Evolutionary conservation across 2,888 invertebrate genomes (phyloP), one percentile per base, ranked within the genome.

Genomic region (Lucinisca nassula): DNA sequence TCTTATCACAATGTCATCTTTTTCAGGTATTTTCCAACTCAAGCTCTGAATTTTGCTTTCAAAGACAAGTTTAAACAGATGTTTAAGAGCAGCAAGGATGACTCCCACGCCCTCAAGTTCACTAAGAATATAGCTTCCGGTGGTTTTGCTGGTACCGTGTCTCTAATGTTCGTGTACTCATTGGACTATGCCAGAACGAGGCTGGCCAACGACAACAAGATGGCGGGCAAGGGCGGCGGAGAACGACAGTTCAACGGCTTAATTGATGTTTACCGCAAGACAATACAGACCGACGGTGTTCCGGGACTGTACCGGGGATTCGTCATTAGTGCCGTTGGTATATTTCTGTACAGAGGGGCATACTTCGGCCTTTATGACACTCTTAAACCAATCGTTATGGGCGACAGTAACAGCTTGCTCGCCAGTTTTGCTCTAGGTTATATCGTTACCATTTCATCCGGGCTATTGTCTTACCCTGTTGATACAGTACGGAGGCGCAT

Each of bases 401-500:
- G 95, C 45, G 94, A 95, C 1, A 61, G 81, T 95, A 12, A 32
- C 10, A 30, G 30, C 4, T 2, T 67, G 32, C 8, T 93, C 27
- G 38, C 93, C 4, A 93, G 93, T 70, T 96, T 96, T 85, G 84
- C 85, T 8, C 91, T 96, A n/a, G 96, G 96, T 61, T 96, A 96
- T 82, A 93, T 90, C 96, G 98, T 98, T 89, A 98, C 98, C 88
- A 98, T 99, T 85, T 97, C 98, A 89, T 98, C 99, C 90, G 99
- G 99, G 96, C 98, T 99, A 96, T 97, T 98, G 90, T 99, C 99
- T 67, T 99, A 99, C 97, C 99, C 99, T 95, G 98, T 99, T 97
- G 99, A 99, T 97, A 99, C 99, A 51, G 95, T 97, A 80, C 97
- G 99, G 96, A 97, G 99, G 97, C 98, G 99, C 96, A 98, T 99